Conservation (phyloP, 2,888 invertebrate genomes). For the Mechanitis mazaeus region DNA sequence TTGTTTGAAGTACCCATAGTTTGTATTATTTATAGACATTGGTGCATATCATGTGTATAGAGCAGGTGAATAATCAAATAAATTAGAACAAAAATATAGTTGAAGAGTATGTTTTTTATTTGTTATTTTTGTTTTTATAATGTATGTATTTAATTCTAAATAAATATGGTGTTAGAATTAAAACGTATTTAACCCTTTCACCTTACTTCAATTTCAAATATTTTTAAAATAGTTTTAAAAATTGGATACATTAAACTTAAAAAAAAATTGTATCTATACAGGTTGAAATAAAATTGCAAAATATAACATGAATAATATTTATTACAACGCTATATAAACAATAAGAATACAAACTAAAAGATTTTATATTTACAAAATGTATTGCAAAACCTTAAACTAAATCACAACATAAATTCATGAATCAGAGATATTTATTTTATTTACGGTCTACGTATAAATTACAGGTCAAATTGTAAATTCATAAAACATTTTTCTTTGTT, state of each 20-base stretch:
- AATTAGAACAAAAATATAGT: constrained; percentile 71
- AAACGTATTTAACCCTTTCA: too few relatives aligned
- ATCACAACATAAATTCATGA: constrained; percentile 53
- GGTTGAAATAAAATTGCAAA: constrained; percentile 25
- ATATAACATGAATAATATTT: constrained; percentile 67
- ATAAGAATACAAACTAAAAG: constrained; percentile 47
- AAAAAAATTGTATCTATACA: neutral
- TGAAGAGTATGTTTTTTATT: constrained; percentile 48
- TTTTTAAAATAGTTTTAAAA: too few relatives aligned
- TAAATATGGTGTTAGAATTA: neutral
- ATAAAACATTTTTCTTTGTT: too few relatives aligned
- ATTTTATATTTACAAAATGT: constrained; percentile 51
- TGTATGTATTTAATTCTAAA: neutral
- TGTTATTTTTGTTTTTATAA: neutral
- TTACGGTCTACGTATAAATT: constrained; percentile 19
- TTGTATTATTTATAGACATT: constrained; percentile 76
- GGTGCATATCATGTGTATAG: constrained; percentile 78
- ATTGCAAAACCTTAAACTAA: constrained; percentile 55
- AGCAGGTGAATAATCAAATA: constrained; percentile 76
- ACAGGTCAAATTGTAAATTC: constrained; percentile 3
- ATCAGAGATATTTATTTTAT: constrained; percentile 20
- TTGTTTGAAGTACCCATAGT: constrained; percentile 58
- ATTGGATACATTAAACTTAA: too few relatives aligned
- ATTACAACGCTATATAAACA: constrained; percentile 50
- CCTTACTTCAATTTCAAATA: too few relatives aligned